Base-by-base conservation (phyloP, 2,888 invertebrate species). In the Notodonta ziczac region DNA sequence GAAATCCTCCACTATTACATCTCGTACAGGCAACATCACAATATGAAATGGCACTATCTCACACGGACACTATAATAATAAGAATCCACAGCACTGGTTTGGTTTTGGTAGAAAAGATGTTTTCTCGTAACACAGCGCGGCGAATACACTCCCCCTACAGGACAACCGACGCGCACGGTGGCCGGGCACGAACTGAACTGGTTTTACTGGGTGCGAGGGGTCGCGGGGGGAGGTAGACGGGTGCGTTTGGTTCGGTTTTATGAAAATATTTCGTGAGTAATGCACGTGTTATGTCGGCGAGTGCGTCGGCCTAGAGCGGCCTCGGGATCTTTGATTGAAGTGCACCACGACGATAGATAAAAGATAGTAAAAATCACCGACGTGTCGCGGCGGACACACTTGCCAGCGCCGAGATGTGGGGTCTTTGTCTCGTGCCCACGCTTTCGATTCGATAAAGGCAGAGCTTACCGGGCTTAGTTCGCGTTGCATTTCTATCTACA, bases 201-300 rank as follows among this genome's bases (percentile, higher is more conserved):
- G 92, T 92, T 93, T 90, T 82, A 82, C 82, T 78, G 83, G 80
- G 83, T 72, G 75, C 72, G 78, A 73, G 84, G 81, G 84, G 77
- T 80, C 80, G 82, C 80, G 76, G 83, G 85, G 84, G 66, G 76
- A 70, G 75, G 66, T 73, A 78, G 84, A 81, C 89, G 90, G 91
- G 90, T 91, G 88, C 88, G 92, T 89, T 91, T 85, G 88, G 88
- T 86, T 90, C 87, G 91, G 87, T 89, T 92, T 92, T 93, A 93
- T 93, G 93, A 93, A 93, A 93, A 93, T 93, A 93, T 93, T 93
- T 93, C 87, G 93, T 93, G 93, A 93, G 93, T 93, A 93, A 93
- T 93, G 91, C 93, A 93, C 93, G 92, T 93, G 93, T 90, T 91
- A 91, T 93, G 90, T 86, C 81, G 81, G 76, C 73, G 89, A 91